These are phyloP conservation scores for Cinara cedri DNA, from an alignment of 2,888 invertebrate genomes.

Conservation along the genomic window DNA sequence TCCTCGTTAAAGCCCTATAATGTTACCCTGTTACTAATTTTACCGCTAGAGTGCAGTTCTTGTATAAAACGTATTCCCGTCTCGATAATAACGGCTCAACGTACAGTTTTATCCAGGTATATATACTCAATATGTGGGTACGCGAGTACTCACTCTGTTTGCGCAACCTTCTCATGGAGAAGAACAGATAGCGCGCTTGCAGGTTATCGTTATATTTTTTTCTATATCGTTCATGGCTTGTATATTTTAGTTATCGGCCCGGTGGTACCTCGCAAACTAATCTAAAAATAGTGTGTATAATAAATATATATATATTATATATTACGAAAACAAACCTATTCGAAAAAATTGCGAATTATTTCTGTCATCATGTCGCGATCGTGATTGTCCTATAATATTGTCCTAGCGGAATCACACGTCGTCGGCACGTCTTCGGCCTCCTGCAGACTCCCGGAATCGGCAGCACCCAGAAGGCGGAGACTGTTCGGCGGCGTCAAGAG, in stretches of 20 bases:
- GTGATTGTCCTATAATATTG: slow-evolving; percentile 40
- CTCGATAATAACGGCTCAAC: too few species aligned
- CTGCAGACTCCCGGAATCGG: slow-evolving; percentile 62
- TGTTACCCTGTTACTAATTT: too few species aligned
- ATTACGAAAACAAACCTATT: background rate
- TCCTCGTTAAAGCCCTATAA: too few species aligned
- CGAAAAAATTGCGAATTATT: slow-evolving; percentile 41
- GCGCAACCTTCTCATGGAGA: too few species aligned
- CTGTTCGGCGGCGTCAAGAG: slow-evolving; percentile 83
- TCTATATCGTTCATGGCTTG: background rate
- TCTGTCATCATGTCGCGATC: slow-evolving; percentile 49
- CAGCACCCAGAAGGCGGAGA: slow-evolving; percentile 72
- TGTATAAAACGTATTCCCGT: too few species aligned
- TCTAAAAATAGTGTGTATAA: background rate
- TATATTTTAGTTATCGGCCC: background rate
- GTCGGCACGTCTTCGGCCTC: slow-evolving; percentile 56
- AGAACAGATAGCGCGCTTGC: too few species aligned
- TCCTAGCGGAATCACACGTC: slow-evolving; percentile 55
- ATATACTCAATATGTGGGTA: too few species aligned
- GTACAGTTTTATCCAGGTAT: too few species aligned
- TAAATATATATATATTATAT: slow-evolving; percentile 4
- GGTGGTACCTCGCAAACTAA: background rate
- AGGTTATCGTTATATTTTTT: background rate
- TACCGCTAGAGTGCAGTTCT: too few species aligned
- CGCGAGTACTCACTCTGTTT: too few species aligned